These are phyloP conservation scores for Morbakka virulenta DNA, from an alignment of 30 jellyfish, hydroid and myxozoan genomes.

Conservation along the genomic window DNA sequence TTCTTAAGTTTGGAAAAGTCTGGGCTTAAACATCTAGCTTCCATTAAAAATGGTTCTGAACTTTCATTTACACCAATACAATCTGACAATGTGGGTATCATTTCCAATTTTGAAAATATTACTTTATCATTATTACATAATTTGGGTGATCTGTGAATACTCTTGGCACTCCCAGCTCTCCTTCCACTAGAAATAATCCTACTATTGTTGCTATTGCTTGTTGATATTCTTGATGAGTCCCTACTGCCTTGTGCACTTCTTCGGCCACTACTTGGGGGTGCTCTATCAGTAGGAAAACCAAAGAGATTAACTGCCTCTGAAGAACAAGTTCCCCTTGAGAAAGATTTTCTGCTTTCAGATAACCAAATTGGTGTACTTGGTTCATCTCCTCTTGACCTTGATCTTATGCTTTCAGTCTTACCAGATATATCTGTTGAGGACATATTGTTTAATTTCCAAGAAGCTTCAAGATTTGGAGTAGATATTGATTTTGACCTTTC, in stretches of 20 bases:
- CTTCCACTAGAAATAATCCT: neutral
- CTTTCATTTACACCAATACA: neutral
- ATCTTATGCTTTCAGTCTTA: neutral
- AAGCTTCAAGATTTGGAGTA: neutral
- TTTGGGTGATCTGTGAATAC: neutral
- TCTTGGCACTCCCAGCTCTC: neutral
- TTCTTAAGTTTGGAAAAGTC: neutral
- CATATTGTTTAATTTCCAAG: neutral
- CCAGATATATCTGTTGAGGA: neutral
- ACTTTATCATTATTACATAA: neutral
- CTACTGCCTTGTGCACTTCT: constrained; percentile 11
- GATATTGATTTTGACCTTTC: neutral
- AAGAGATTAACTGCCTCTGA: neutral
- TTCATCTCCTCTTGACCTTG: neutral
- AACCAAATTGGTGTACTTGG: neutral
- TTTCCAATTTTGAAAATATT: neutral
- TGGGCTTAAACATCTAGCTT: neutral
- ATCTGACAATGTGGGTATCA: neutral
- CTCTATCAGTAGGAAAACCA: neutral
- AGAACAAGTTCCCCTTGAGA: neutral
- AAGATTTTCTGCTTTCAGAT: neutral
- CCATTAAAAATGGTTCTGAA: neutral
- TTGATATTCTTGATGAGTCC: neutral
- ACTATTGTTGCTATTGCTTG: neutral
- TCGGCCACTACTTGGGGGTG: constrained; percentile 57